A percentile compares a stretch with the other conserved stretches of the same genome.
These are phyloP conservation scores for Tauraco erythrolophus DNA, from an alignment of 2,113 vertebrate species.

Conservation along the genomic window DNA sequence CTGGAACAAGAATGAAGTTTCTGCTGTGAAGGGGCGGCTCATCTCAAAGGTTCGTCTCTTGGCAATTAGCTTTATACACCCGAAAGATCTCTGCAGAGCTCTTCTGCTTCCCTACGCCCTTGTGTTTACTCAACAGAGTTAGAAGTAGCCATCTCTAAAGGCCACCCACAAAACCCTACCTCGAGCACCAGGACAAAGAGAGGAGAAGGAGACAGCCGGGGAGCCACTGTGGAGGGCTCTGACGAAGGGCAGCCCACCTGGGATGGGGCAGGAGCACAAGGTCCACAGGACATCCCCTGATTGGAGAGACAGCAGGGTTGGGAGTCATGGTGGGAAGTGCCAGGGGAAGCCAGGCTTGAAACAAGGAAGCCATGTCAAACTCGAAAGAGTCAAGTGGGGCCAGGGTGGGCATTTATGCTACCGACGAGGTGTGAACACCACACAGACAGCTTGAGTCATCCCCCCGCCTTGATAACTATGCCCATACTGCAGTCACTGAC, in stretches of 20 bases:
- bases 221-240: not conserved
- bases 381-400: not conserved
- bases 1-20: not conserved
- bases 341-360: not conserved
- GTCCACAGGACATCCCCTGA: not conserved
- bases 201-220: fast-evolving
- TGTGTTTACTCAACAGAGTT: not conserved
- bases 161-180: not conserved
- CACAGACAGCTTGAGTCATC: fast-evolving
- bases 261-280: not conserved
- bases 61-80: not conserved
- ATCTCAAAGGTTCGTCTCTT: not conserved
- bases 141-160: not conserved
- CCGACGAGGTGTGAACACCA: not conserved
- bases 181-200: not conserved
- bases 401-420: not conserved
- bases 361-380: not conserved
- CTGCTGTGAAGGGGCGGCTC: not conserved
- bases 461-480: not conserved
- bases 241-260: not conserved
- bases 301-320: fast-evolving
- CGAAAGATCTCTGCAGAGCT: not conserved
- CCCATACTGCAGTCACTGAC: not conserved
- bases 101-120: not conserved
- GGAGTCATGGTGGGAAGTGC: not conserved